Percentiles rank a stretch among this genome's conserved stretches.
Conservation (phyloP, 2,797 vertebrate genomes). For the Remorina albescens region DNA sequence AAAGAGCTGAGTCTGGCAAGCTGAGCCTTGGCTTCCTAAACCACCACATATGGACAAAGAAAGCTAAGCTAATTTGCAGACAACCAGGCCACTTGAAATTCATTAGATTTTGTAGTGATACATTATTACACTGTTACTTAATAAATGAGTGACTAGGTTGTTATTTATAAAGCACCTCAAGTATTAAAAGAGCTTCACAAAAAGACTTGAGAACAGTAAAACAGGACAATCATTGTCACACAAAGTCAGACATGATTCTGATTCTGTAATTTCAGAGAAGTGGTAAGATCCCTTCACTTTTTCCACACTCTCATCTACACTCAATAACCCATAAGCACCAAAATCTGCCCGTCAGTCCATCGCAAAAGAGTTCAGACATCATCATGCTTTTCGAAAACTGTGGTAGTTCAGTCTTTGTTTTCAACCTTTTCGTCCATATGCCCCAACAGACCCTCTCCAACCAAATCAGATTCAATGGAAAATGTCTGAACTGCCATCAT, state of each 20-base stretch:
- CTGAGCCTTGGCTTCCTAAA: slow-evolving; percentile 14
- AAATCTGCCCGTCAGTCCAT: not conserved
- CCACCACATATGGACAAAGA: slow-evolving; percentile 1
- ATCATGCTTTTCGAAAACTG: not conserved
- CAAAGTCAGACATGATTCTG: slow-evolving; percentile 29
- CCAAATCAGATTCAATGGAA: not conserved
- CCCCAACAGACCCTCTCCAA: not conserved
- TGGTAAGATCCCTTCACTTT: not conserved
- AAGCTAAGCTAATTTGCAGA: not conserved
- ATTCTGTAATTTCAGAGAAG: not conserved
- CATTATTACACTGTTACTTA: not conserved
- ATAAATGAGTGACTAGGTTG: not conserved
- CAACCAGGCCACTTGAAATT: slow-evolving; percentile 13
- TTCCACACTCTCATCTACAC: not conserved
- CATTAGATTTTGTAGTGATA: slow-evolving; percentile 13
- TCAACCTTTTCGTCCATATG: not conserved
- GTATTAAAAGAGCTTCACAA: slow-evolving; percentile 17
- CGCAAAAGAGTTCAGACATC: not conserved
- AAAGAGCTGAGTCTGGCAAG: slow-evolving; percentile 30
- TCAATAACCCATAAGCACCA: not conserved
- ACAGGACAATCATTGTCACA: slow-evolving; percentile 11
- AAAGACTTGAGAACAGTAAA: slow-evolving; percentile 24
- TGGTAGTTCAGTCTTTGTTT: not conserved
- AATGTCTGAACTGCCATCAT: not conserved
- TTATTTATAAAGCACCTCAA: slow-evolving; percentile 36